These are phyloP conservation scores for Megatriorchis doriae DNA, from an alignment of 2,113 vertebrate species.

Conservation along the genomic window DNA sequence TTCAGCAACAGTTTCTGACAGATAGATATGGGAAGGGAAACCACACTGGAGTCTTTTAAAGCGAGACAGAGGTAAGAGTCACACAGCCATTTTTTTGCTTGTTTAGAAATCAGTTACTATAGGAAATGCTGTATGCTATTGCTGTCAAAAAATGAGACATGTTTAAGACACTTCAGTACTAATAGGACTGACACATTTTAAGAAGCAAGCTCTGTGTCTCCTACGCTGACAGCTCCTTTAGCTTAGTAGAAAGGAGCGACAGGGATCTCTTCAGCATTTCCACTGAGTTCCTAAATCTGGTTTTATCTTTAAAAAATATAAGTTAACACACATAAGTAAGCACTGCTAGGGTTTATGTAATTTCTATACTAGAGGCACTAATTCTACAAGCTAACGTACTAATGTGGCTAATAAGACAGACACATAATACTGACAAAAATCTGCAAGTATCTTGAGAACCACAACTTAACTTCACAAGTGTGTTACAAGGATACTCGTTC, in stretches of 20 bases:
- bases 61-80: neutral
- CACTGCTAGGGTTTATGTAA: neutral
- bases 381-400: neutral
- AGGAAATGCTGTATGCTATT: neutral
- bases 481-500: neutral
- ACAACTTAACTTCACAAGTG: neutral
- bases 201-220: neutral
- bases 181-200: accelerated
- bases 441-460: neutral
- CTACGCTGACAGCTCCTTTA: neutral
- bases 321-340: neutral
- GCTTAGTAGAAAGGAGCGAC: neutral
- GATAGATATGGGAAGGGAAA: neutral
- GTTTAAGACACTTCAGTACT: neutral
- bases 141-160: neutral
- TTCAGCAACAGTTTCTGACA: neutral
- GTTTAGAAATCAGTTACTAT: neutral
- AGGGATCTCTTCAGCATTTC: neutral
- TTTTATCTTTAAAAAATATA: neutral
- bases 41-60: neutral
- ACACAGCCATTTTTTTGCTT: neutral
- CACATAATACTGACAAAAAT: neutral
- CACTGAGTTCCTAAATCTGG: neutral
- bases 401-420: neutral
- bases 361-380: neutral